Evolutionary conservation across 2,888 invertebrate genomes (phyloP).

Genomic region (Omphaloscelis lunosa): DNA sequence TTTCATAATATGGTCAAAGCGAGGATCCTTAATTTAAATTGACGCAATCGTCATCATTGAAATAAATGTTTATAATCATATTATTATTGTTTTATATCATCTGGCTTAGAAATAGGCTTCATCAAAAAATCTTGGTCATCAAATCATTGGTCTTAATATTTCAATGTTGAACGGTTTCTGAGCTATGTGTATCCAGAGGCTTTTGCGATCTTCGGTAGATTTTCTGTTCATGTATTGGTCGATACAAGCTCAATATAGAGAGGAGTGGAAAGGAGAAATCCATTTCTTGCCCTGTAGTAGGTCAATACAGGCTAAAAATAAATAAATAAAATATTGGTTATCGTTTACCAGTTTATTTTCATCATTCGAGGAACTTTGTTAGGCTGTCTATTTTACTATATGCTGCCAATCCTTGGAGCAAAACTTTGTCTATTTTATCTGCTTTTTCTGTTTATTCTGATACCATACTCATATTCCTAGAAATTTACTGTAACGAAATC

Average conservation of each 20-base stretch:
- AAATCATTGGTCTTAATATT: neutral
- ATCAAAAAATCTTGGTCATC: too few species aligned
- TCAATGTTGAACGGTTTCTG: too few species aligned
- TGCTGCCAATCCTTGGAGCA: neutral
- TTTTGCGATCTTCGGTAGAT: neutral
- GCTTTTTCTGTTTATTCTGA: neutral
- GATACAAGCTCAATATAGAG: too few species aligned
- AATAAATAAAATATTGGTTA: too few species aligned
- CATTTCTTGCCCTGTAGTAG: too few species aligned
- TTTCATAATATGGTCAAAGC: constrained; percentile 17
- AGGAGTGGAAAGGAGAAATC: too few species aligned
- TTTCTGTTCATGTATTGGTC: neutral
- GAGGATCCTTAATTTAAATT: neutral
- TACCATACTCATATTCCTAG: neutral
- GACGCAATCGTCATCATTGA: neutral
- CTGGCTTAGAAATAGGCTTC: neutral
- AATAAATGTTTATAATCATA: neutral
- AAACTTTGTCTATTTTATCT: neutral
- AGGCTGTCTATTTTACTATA: neutral
- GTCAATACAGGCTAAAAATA: too few species aligned
- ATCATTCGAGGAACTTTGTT: neutral
- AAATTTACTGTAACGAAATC: neutral
- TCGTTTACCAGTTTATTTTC: neutral
- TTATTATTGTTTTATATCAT: neutral
- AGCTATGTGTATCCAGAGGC: neutral